Evolutionary conservation across 1,140 invertebrate species (phyloP), one percentile per base, ranked within the genome.

Genomic region (Glossosoma conforme): DNA sequence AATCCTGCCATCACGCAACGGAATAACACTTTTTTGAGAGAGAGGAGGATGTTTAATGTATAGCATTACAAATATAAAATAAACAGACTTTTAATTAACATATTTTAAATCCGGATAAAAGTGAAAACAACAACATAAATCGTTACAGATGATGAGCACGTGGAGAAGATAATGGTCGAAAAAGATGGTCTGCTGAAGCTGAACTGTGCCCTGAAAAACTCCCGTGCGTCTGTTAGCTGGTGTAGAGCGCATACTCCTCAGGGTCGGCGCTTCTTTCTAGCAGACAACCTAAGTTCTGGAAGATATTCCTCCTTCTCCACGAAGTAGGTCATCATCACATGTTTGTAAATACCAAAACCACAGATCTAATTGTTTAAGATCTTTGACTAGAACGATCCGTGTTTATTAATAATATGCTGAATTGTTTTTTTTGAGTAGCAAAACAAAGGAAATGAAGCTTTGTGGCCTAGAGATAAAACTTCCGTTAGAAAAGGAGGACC

Each of bases 381-480:
- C 10, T 18, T 19, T 48, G 8, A 21, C 21, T 38, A 38, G 14
- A 6, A 22, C 3, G n/a, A 24, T 24, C 13, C 14, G 20, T 18
- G 8, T 41, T 18, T 10, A 18, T 19, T 11, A 21, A 14, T 11
- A 41, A 14, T 41, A 19, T 5, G 8, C 19, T n/a, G 21, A 14
- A 41, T n/a, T n/a, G 17, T 8, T 19, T 15, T 21, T 11, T 5
- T 13, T 8, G 10, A 32, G 10, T 24, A 14, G 18, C 8, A 8
- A 33, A 11, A 8, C 5, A 5, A 30, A 32, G 11, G 15, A 9
- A 18, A 21, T 28, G 15, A 53, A 38, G 37, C 41, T 14, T 35
- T 58, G 56, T 24, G 25, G 35, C n/a, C 14, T 58, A 28, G 42
- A 51, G 38, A 58, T 58, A 1, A 17, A 53, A 36, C 30, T 50